Evolutionary conservation across 2,888 invertebrate species (phyloP).

Genomic region (Drosophila parthenogenetica): DNA sequence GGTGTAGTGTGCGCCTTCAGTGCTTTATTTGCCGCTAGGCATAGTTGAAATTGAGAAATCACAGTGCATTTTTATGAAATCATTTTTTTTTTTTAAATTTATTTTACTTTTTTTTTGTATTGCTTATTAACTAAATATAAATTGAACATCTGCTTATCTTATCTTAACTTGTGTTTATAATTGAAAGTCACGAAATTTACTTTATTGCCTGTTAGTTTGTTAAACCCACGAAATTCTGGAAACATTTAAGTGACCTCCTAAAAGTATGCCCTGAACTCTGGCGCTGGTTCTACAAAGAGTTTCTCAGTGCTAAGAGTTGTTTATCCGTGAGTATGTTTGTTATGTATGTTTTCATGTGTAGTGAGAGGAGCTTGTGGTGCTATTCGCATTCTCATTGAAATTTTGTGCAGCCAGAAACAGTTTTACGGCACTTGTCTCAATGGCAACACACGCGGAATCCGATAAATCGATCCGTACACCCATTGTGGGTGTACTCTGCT

Average conservation of each 20-base stretch:
- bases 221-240: neutral
- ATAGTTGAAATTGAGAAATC: neutral
- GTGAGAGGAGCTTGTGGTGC: neutral
- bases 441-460: conserved; percentile 2
- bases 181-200: too few species aligned
- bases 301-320: neutral
- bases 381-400: neutral
- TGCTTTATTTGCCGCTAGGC: neutral
- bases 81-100: conserved; percentile 11
- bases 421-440: conserved; percentile 2
- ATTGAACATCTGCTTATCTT: neutral
- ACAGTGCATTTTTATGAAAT: neutral
- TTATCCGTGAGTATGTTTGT: neutral
- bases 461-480: neutral
- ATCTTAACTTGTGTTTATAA: too few species aligned
- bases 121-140: conserved; percentile 12
- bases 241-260: neutral
- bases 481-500: conserved; percentile 86
- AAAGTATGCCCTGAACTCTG: conserved; percentile 15
- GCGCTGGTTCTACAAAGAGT: neutral
- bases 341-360: too few species aligned
- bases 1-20: neutral
- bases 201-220: neutral
- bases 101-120: conserved; percentile 1
- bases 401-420: conserved; percentile 1